Base-by-base conservation (phyloP, 2,113 vertebrate genomes). In the Sisor rabdophorus region DNA sequence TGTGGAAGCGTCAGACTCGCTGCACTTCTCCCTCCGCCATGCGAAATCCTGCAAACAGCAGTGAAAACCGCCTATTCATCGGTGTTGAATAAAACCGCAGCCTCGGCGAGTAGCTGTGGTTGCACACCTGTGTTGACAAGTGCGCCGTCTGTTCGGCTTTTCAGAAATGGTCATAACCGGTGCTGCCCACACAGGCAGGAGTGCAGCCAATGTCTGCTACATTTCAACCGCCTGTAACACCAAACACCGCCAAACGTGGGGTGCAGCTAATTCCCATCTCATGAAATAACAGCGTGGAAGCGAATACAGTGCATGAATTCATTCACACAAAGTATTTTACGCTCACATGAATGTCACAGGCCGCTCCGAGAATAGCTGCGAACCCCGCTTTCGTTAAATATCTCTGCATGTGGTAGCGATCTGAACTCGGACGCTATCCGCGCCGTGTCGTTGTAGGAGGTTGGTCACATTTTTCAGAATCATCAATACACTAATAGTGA, bases 51-150 rank as follows among this genome's bases (percentile, higher is more conserved):
- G 30, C 56, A 76, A 76, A 58, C 32, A 68, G 36, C 64, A 56
- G 50, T 26, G 36, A 78, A 54, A 76, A 55, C 58, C 19, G 12
- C 17, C 55, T 6, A 2, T 82, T 71, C 75, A 56, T 52, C 28
- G 55, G 36, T 68, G 53, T 73, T 30, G 60, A 79, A 68, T 73
- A 79, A 47, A 82, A 76, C 71, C 61, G 20, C 71, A 12, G 72
- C 77, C 52, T 78, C 60, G 16, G 59, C 75, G 50, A 76, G 78
- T 40, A 30, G 77, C 65, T 86, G 82, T 77, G 74, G 76, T 78
- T 71, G 73, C 83, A 87, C 79, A 83, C 85, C 88, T 88, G 84
- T 88, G 83, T 81, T 79, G 83, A 81, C 84, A 71, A 76, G 74
- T 44, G 64, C 36, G 60, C 70, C 73, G 67, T 77, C 81, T 77